These are phyloP conservation scores for Thaumetopoea pityocampa DNA, from an alignment of 1,140 invertebrate genomes.

Conservation along the genomic window DNA sequence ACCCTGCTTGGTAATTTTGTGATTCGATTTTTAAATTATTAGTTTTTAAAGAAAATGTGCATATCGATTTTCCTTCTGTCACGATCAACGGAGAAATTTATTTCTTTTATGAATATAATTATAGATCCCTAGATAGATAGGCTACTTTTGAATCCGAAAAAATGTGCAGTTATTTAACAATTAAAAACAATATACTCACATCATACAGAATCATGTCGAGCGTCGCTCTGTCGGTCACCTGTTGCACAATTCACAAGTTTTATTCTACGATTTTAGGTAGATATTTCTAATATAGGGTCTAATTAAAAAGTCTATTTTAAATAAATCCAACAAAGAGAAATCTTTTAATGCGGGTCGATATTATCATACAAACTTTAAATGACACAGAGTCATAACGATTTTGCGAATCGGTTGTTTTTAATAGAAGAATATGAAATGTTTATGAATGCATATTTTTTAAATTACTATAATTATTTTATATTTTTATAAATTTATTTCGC, in stretches of 20 bases:
- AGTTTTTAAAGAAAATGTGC: too few species aligned
- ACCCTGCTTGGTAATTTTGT: too few species aligned
- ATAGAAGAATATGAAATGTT: neutral
- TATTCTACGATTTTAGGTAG: slow-evolving; percentile 7
- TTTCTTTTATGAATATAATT: neutral
- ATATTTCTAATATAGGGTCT: slow-evolving; percentile 6
- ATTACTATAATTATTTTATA: neutral
- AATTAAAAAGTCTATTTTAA: slow-evolving; percentile 3
- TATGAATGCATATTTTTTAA: slow-evolving; percentile 3
- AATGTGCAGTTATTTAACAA: neutral
- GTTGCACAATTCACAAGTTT: slow-evolving; percentile 38
- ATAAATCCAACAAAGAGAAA: neutral
- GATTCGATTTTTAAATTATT: too few species aligned
- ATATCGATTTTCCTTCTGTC: too few species aligned
- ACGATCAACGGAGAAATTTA: too few species aligned
- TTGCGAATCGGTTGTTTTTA: too few species aligned
- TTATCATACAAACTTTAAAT: too few species aligned
- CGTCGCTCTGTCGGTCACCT: slow-evolving; percentile 35
- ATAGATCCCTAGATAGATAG: neutral
- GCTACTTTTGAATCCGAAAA: neutral
- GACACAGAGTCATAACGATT: too few species aligned
- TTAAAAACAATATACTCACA: slow-evolving; percentile 38
- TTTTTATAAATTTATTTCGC: slow-evolving; percentile 1
- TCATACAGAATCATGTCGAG: slow-evolving; percentile 60
- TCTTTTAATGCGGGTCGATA: too few species aligned